These are phyloP conservation scores for Cheiracanthium punctorium DNA, from an alignment of 2,888 invertebrate genomes.

Conservation along the genomic window DNA sequence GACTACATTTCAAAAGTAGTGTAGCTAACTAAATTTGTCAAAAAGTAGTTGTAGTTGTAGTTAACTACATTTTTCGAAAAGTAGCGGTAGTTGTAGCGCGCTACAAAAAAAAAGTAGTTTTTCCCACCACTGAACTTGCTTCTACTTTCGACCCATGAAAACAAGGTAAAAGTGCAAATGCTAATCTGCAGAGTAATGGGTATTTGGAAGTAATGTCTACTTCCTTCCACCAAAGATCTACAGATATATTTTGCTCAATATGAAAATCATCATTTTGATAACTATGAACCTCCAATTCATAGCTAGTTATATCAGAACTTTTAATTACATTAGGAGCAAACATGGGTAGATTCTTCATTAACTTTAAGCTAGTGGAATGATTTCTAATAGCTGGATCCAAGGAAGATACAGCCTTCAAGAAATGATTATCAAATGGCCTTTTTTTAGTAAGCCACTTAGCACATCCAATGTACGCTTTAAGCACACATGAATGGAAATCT, in stretches of 20 bases:
- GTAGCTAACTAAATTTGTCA: no score
- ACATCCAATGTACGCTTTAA: slow-evolving; percentile 9
- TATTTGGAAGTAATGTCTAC: not conserved
- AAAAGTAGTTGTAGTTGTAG: no score
- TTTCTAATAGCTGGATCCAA: slow-evolving; percentile 11
- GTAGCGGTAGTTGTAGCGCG: no score
- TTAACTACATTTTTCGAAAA: no score
- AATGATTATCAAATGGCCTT: not conserved
- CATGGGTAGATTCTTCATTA: not conserved
- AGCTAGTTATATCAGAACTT: not conserved
- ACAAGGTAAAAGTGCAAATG: not conserved
- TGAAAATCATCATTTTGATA: slow-evolving; percentile 1
- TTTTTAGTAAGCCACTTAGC: no score
- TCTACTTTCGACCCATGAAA: slow-evolving; percentile 21
- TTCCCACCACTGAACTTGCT: no score
- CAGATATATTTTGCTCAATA: not conserved
- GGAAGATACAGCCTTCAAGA: slow-evolving; percentile 14
- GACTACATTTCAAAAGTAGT: no score
- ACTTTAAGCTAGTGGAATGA: not conserved
- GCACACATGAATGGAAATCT: not conserved
- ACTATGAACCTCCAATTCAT: not conserved
- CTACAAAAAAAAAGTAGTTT: no score
- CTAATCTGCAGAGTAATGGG: slow-evolving; percentile 14
- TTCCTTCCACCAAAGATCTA: slow-evolving; percentile 10
- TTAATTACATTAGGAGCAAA: slow-evolving; percentile 7